Evolutionary conservation across 2,888 invertebrate genomes (phyloP).

Genomic region (Tortricodes alternella): DNA sequence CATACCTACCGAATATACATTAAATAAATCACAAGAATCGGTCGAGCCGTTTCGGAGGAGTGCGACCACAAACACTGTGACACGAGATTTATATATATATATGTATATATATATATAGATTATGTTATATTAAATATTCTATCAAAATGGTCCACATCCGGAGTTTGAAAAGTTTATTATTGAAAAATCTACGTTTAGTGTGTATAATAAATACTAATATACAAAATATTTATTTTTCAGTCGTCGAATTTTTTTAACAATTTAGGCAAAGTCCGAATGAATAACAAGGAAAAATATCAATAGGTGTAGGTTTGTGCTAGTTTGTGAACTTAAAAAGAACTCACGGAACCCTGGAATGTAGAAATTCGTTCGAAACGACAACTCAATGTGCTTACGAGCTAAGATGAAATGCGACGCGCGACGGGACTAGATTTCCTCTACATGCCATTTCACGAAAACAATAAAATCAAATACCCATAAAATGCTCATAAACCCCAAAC

Average conservation of each 20-base stretch:
- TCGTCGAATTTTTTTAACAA: slow-evolving; percentile 54
- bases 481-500: neutral
- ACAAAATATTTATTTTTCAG: slow-evolving; percentile 64
- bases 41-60: too few relatives aligned
- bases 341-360: slow-evolving; percentile 75
- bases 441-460: slow-evolving; percentile 60
- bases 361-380: slow-evolving; percentile 68
- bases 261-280: slow-evolving; percentile 52
- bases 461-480: slow-evolving; percentile 35
- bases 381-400: slow-evolving; percentile 63
- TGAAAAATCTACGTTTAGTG: slow-evolving; percentile 47
- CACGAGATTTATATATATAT: too few relatives aligned
- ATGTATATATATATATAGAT: too few relatives aligned
- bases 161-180: slow-evolving; percentile 39
- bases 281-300: slow-evolving; percentile 27
- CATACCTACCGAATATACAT: too few relatives aligned
- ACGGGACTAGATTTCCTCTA: slow-evolving; percentile 74
- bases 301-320: slow-evolving; percentile 55
- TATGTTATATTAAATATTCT: slow-evolving; percentile 20
- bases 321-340: slow-evolving; percentile 53
- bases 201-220: slow-evolving; percentile 64
- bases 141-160: slow-evolving; percentile 48
- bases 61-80: too few relatives aligned
- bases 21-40: too few relatives aligned
- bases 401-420: slow-evolving; percentile 73